Base-by-base conservation (phyloP, 23 tunicate species). In the Styela clava region DNA sequence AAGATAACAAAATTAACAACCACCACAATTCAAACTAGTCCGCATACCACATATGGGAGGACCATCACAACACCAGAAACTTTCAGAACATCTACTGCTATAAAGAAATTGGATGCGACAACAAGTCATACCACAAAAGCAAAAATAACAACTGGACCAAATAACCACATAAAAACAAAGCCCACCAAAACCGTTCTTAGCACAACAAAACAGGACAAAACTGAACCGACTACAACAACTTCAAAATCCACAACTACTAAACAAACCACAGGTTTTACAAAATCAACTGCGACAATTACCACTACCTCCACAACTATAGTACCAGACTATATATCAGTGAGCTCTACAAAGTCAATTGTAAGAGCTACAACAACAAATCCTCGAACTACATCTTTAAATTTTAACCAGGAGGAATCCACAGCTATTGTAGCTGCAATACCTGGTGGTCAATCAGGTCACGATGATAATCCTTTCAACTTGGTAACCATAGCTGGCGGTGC, bases 401-500 rank as follows among this genome's bases (percentile, higher is more conserved):
- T n/a, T n/a, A n/a, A n/a, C n/a, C 56, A 44, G 12, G 12, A 12
- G 9, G 12, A 44, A 44, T 5, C 56, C 7, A 44, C 56, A 44
- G 12, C 7, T 5, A 12, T 7, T 5, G 9, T 44, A 44, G 56
- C 12, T 44, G 56, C 56, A 44, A 12, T 44, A 12, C 56, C 56
- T 12, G 56, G 56, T 44, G 56, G 56, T 12, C 56, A 44, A 44
- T 7, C 56, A 7, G 56, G 56, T 44, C 9, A 7, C 56, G 12
- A 12, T 5, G 56, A 44, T 12, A 44, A 44, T 44, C 12, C 77
- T 2, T 71, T 71, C 16, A 34, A 71, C 29, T 26, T 71, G 34
- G 24, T 71, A 18, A 22, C 77, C 77, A 34, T 71, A 24, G 81
- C 81, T 16, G 81, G 81, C 44, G 81, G 65, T 0, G 81, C 65